Percentiles rank a stretch among this genome's conserved stretches.
phyloP scores from a whole-genome alignment of 2,113 vertebrate genomes.

The Probosciger aterrimus region DNA sequence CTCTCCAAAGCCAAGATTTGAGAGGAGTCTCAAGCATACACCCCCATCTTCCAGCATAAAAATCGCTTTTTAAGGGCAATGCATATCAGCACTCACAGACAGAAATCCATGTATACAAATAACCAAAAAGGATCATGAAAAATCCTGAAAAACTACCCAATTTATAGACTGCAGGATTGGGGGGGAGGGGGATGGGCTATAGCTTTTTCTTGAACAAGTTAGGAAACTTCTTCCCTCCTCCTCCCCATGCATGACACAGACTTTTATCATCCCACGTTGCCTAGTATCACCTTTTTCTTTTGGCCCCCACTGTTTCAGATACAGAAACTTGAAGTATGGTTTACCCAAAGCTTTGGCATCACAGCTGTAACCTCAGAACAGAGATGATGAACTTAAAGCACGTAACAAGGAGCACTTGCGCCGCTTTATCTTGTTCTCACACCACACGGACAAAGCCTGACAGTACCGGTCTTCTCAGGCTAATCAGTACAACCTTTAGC shows the following conservation, averaged over 20 bases:
- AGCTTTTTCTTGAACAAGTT: neutral
- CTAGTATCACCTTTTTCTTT: neutral
- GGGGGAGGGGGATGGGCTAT: neutral
- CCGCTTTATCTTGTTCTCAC: slow-evolving; percentile 4
- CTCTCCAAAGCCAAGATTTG: neutral
- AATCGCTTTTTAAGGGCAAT: neutral
- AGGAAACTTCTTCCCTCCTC: neutral
- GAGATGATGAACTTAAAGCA: neutral
- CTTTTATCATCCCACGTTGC: neutral
- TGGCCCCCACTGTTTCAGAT: neutral
- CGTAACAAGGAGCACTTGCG: neutral
- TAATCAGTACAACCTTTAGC: neutral
- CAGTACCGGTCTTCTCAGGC: neutral
- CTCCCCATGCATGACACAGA: neutral
- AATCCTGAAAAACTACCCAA: neutral
- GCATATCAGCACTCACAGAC: neutral
- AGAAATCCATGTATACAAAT: neutral
- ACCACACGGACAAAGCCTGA: neutral
- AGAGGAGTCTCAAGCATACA: neutral
- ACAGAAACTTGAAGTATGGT: neutral
- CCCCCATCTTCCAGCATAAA: neutral
- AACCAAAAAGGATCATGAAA: neutral
- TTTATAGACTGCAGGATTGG: neutral
- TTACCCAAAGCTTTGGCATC: neutral
- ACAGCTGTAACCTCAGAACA: neutral